Evolutionary conservation across 2,888 invertebrate genomes (phyloP).

Genomic region (Cynaeus angustus): DNA sequence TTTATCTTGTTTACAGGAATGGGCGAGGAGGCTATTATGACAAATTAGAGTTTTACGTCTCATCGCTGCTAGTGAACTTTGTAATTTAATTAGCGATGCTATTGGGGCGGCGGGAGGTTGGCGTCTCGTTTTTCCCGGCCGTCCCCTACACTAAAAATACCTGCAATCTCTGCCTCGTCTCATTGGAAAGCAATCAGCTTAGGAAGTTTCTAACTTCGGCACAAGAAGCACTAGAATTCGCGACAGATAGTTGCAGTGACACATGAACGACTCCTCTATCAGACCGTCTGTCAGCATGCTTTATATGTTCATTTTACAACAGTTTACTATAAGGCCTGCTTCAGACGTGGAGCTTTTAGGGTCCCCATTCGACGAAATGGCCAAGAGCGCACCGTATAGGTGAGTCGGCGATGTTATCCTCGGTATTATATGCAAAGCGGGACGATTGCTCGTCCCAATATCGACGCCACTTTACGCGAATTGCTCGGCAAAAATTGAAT

Average conservation of each 20-base stretch:
- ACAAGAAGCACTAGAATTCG: constrained; percentile 49
- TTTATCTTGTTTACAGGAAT: constrained; percentile 14
- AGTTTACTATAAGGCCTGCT: constrained; percentile 68
- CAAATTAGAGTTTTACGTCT: constrained; percentile 2
- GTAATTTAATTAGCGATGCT: constrained; percentile 2
- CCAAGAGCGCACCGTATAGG: constrained; percentile 67
- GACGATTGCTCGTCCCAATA: constrained; percentile 46
- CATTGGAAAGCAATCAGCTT: not conserved
- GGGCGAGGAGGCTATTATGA: constrained; percentile 14
- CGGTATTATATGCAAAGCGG: constrained; percentile 51
- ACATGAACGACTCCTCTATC: constrained; percentile 66
- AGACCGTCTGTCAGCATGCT: constrained; percentile 69
- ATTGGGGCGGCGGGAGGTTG: not conserved
- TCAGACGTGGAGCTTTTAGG: constrained; percentile 67
- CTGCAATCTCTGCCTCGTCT: constrained; percentile 10
- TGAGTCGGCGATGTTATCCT: constrained; percentile 61
- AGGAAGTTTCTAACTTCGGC: not conserved
- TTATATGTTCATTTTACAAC: constrained; percentile 72
- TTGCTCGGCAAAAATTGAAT: constrained; percentile 45
- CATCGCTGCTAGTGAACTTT: constrained; percentile 1
- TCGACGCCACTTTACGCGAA: constrained; percentile 46
- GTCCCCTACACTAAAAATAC: constrained; percentile 10
- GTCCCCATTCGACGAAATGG: constrained; percentile 67
- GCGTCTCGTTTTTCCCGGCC: not conserved
- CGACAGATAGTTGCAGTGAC: constrained; percentile 61